These are phyloP conservation scores for Trichacis sp. DNA, from an alignment of 2,888 invertebrate genomes.

Conservation along the genomic window DNA sequence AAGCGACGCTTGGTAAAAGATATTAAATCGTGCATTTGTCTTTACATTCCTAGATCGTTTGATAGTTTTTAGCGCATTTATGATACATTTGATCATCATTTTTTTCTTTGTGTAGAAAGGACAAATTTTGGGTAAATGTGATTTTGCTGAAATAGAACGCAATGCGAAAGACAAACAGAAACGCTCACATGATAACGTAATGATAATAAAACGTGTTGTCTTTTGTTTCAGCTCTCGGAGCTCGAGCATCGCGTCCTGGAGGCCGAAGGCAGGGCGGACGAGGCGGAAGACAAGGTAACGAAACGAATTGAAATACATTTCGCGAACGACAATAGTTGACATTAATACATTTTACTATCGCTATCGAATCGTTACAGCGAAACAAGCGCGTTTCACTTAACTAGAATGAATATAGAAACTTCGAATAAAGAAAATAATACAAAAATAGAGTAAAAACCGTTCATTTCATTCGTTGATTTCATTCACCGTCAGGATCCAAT, in stretches of 20 bases:
- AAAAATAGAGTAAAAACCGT: background rate
- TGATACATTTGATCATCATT: no score
- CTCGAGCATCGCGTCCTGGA: constrained; percentile 92
- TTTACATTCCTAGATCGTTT: no score
- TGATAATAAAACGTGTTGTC: constrained; percentile 45
- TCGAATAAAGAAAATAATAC: no score
- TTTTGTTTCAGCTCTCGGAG: constrained; percentile 88
- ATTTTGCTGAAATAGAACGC: background rate
- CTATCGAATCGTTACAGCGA: background rate
- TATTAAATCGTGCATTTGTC: no score
- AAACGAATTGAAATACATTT: constrained; percentile 35
- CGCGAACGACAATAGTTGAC: constrained; percentile 29
- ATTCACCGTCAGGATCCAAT: no score
- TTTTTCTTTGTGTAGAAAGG: no score
- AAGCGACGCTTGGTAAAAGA: no score
- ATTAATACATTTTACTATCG: constrained; percentile 14
- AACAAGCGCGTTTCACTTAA: no score
- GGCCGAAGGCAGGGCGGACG: constrained; percentile 92
- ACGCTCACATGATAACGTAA: constrained; percentile 32
- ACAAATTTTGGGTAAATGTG: background rate
- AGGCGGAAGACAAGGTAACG: constrained; percentile 94
- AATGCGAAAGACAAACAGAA: constrained; percentile 35
- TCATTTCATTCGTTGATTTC: background rate
- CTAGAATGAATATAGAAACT: no score
- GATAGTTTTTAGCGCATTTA: no score